Conservation (phyloP, 2,113 vertebrate species). For the Engraulis encrasicolus region DNA sequence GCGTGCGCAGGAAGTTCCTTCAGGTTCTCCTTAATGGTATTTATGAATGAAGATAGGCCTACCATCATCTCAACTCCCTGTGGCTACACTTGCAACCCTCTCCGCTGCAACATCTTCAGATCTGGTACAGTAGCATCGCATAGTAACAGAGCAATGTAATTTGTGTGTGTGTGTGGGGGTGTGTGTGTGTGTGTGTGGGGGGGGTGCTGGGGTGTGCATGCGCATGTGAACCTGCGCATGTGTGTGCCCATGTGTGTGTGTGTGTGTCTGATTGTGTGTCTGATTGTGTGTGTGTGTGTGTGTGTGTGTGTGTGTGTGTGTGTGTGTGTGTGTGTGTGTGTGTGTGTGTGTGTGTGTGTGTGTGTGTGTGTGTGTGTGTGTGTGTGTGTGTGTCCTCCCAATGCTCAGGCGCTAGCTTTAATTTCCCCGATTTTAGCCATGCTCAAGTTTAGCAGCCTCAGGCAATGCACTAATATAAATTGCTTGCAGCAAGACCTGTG, state of each 20-base stretch:
- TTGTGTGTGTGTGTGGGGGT: too few relatives aligned
- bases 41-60: too few relatives aligned
- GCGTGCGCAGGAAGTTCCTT: neutral
- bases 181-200: too few relatives aligned
- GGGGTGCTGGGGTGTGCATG: too few relatives aligned
- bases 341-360: neutral
- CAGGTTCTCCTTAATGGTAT: too few relatives aligned
- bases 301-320: neutral
- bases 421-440: neutral
- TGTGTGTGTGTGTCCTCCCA: neutral
- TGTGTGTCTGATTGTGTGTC: too few relatives aligned
- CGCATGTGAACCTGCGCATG: neutral
- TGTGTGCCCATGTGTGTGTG: neutral
- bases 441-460: neutral
- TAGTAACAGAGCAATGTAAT: neutral
- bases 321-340: conserved; percentile 29
- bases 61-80: too few relatives aligned
- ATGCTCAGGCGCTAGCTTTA: neutral
- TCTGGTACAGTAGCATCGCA: too few relatives aligned
- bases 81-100: too few relatives aligned
- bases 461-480: neutral
- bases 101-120: too few relatives aligned
- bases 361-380: neutral
- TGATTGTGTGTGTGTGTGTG: too few relatives aligned
- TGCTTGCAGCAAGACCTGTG: neutral